These are phyloP conservation scores for Epinephelus malabaricus DNA, from an alignment of 2,797 vertebrate genomes.

Conservation along the genomic window DNA sequence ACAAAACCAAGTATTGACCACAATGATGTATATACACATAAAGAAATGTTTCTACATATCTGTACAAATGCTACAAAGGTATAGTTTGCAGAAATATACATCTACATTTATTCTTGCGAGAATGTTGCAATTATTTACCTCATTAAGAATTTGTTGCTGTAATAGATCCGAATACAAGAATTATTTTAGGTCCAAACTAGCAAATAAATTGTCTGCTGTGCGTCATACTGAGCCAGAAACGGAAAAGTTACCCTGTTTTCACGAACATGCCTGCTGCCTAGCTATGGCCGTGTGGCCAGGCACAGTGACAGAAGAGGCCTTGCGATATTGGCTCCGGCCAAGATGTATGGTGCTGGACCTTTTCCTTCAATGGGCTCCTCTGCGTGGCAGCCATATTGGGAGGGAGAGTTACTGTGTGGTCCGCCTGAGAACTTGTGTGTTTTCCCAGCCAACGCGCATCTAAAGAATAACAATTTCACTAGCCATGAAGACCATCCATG, in stretches of 20 bases:
- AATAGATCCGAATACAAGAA: neutral
- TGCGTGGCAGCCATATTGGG: constrained; percentile 79
- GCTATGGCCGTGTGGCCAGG: constrained; percentile 49
- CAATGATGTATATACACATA: too few relatives aligned
- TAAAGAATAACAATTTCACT: constrained; percentile 87
- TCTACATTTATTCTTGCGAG: too few relatives aligned
- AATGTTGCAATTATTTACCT: neutral
- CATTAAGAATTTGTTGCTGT: neutral
- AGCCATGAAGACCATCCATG: constrained; percentile 83
- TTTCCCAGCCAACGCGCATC: constrained; percentile 86
- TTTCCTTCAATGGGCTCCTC: constrained; percentile 76
- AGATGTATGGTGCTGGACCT: constrained; percentile 74
- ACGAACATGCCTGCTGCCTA: constrained; percentile 49
- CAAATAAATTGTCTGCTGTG: constrained; percentile 1
- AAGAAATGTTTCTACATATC: too few relatives aligned
- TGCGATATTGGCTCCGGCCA: constrained; percentile 73
- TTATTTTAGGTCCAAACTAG: constrained; percentile 6
- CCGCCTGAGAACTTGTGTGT: constrained; percentile 85
- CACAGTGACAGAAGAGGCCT: constrained; percentile 63
- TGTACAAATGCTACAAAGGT: too few relatives aligned
- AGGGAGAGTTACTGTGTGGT: constrained; percentile 78
- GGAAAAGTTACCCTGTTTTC: constrained; percentile 39
- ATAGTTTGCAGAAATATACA: too few relatives aligned
- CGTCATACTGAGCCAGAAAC: neutral
- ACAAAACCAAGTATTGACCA: too few relatives aligned